Evolutionary conservation across 2,888 invertebrate genomes (phyloP).

Genomic region (Tipula vernalis): DNA sequence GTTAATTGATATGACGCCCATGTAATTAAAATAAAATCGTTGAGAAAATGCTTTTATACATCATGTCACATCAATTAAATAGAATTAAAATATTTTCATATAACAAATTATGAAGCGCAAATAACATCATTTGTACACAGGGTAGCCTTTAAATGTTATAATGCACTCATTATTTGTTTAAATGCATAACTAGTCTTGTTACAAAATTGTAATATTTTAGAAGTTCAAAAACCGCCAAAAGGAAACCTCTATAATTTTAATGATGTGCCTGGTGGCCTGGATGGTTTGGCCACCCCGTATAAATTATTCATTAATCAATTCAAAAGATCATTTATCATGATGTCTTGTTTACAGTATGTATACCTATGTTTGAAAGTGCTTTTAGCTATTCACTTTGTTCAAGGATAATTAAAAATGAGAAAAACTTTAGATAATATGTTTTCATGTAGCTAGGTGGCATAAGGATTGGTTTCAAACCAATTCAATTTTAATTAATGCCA

Average conservation of each 20-base stretch:
- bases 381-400: neutral
- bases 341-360: neutral
- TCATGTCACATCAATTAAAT: neutral
- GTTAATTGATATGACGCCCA: neutral
- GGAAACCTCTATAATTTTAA: too few species aligned
- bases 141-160: neutral
- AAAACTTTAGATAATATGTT: neutral
- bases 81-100: neutral
- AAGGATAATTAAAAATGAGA: neutral
- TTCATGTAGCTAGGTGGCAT: neutral
- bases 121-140: neutral
- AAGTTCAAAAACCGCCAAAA: too few species aligned
- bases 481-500: neutral
- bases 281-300: neutral
- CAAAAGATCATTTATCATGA: neutral
- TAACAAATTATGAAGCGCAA: neutral
- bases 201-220: too few species aligned
- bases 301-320: neutral
- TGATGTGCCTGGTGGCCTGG: too few species aligned
- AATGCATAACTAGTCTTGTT: too few species aligned
- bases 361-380: neutral
- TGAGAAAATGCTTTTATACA: neutral
- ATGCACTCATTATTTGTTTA: too few species aligned
- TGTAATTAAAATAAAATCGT: neutral
- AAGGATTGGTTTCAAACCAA: neutral